A percentile compares a stretch with the other conserved stretches of the same genome.
Evolutionary conservation across 2,888 invertebrate species (phyloP).

Genomic region (Galeopsomyia nigrocyanea): DNA sequence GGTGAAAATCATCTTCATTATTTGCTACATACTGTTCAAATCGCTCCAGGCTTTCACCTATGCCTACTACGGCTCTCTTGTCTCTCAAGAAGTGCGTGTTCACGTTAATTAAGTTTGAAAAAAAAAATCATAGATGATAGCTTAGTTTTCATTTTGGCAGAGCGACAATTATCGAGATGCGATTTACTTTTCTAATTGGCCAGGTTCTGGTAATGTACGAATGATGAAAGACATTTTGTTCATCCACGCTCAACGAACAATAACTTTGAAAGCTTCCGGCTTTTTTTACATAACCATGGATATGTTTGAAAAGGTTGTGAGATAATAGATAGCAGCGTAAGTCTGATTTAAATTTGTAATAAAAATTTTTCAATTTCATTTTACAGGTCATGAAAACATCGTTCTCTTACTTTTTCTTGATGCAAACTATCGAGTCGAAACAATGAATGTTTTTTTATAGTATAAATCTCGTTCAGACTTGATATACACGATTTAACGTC

Average conservation of each 20-base stretch:
- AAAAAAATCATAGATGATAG: too few relatives aligned
- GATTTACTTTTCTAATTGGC: slow-evolving; percentile 53
- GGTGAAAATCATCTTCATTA: background rate
- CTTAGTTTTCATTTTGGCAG: slow-evolving; percentile 40
- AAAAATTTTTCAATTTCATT: background rate
- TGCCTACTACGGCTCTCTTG: slow-evolving; percentile 49
- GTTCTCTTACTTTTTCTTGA: slow-evolving; percentile 19
- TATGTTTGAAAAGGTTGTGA: slow-evolving; percentile 29
- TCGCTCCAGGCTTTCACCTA: slow-evolving; percentile 48
- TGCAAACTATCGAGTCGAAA: slow-evolving; percentile 3
- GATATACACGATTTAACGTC: background rate
- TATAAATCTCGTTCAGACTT: background rate
- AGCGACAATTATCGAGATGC: slow-evolving; percentile 52
- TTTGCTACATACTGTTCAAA: slow-evolving; percentile 17
- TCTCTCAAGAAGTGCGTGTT: slow-evolving; percentile 28
- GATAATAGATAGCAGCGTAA: background rate
- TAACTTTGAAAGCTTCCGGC: slow-evolving; percentile 49
- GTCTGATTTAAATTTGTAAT: too few relatives aligned
- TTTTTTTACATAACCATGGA: slow-evolving; percentile 24
- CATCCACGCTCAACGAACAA: slow-evolving; percentile 52
- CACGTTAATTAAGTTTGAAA: background rate
- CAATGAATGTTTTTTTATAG: background rate
- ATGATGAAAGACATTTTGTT: slow-evolving; percentile 48
- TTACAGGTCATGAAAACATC: slow-evolving; percentile 18
- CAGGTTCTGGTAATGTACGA: slow-evolving; percentile 43